Conservation (phyloP, 2,113 vertebrate species). For the Myocastor coypus region DNA sequence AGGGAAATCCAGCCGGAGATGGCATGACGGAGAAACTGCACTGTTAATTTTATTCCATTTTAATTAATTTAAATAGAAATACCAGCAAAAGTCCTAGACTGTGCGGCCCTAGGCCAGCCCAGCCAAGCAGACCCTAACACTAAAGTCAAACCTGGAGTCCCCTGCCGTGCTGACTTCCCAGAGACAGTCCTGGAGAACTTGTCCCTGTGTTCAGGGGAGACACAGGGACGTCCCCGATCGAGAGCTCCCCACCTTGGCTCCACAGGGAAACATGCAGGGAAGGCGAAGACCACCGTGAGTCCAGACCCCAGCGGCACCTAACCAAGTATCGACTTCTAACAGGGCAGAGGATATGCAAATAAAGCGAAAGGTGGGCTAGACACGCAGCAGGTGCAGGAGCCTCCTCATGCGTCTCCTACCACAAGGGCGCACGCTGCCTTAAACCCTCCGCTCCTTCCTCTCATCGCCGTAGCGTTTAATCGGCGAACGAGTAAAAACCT, state of each 20-base stretch:
- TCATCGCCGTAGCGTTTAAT: background rate
- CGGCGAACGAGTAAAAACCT: background rate
- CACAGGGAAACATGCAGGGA: background rate
- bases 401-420: background rate
- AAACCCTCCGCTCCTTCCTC: no score
- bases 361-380: background rate
- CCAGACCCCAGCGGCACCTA: background rate
- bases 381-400: no score
- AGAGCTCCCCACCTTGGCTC: background rate
- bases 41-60: constrained; percentile 37
- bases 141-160: background rate
- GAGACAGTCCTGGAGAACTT: background rate
- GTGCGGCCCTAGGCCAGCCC: background rate
- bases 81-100: background rate
- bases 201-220: background rate
- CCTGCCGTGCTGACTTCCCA: background rate
- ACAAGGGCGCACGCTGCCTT: background rate
- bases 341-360: background rate
- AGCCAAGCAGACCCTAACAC: background rate
- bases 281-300: background rate
- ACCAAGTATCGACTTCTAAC: background rate
- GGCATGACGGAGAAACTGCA: background rate
- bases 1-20: background rate
- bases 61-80: constrained; percentile 29
- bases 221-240: no score